Base-by-base conservation (phyloP, 2,113 vertebrate genomes). In the Nesogale talazaci region DNA sequence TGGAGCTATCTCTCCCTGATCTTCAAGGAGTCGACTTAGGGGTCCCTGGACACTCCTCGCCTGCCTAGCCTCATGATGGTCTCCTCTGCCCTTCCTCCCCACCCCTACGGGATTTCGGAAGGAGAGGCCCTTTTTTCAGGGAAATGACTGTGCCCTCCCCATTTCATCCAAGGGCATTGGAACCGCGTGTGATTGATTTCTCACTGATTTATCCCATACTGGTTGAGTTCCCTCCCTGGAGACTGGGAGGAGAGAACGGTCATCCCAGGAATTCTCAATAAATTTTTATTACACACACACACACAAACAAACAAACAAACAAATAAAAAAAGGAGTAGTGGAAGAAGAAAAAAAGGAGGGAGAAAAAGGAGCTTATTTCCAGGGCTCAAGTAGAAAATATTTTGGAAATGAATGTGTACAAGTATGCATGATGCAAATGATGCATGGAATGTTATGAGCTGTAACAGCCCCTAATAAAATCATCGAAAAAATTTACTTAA, bases 211-310 rank as follows among this genome's bases (percentile, higher is more conserved):
- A n/a, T n/a, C n/a, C n/a, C 94, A 86, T 91, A 59, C 46, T 38
- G 61, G 27, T 86, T 75, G 91, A 83, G n/a, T 78, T 57, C 77
- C 83, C 81, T 89, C 75, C 80, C 93, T 86, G 40, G 3, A 34
- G 29, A 6, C 81, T 61, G 36, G 92, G 89, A 93, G 94, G 87
- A 40, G 10, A 90, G 29, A 80, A 87, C 59, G 74, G 86, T 77
- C 91, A 89, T 86, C 92, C 95, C 87, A 88, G 89, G 87, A 95
- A 94, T 94, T 95, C 84, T 96, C 95, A 97, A 97, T 97, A 97
- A 97, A 97, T 89, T 96, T 97, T 97, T 97, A 97, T 94, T 97
- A 96, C 93, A 95, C 19, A 92, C 94, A 42, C 81, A n/a, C n/a
- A n/a, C n/a, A n/a, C n/a, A n/a, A n/a, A n/a, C n/a, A n/a, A n/a